These are phyloP conservation scores for Lydus trimaculatus DNA, from an alignment of 2,888 invertebrate species.

Conservation along the genomic window DNA sequence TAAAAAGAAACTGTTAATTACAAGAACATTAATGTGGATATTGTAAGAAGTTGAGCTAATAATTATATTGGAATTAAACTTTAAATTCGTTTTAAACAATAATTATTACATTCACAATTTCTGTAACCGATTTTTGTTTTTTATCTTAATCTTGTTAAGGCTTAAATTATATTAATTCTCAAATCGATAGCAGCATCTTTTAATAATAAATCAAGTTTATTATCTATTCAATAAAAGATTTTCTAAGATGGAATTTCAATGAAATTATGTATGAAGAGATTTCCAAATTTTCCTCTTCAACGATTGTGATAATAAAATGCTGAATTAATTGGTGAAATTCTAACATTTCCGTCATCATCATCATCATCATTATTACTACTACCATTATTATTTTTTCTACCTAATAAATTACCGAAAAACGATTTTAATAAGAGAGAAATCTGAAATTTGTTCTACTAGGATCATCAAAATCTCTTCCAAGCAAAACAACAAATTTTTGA, in stretches of 20 bases:
- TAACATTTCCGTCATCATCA: neutral
- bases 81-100: neutral
- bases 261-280: neutral
- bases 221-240: neutral
- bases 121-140: too few species aligned
- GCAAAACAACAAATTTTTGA: too few species aligned
- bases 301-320: neutral
- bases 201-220: too few species aligned
- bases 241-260: neutral
- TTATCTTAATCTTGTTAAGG: too few species aligned
- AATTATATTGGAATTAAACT: neutral
- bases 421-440: neutral
- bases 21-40: too few species aligned
- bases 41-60: too few species aligned
- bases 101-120: too few species aligned
- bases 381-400: neutral
- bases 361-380: neutral
- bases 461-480: too few species aligned
- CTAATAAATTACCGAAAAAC: neutral
- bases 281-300: neutral
- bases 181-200: too few species aligned
- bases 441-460: neutral
- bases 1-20: too few species aligned
- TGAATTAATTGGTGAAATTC: slow-evolving; percentile 2
- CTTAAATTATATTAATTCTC: too few species aligned